Evolutionary conservation across 2,797 vertebrate genomes (phyloP).

Genomic region (Pangasius mekongensis): DNA sequence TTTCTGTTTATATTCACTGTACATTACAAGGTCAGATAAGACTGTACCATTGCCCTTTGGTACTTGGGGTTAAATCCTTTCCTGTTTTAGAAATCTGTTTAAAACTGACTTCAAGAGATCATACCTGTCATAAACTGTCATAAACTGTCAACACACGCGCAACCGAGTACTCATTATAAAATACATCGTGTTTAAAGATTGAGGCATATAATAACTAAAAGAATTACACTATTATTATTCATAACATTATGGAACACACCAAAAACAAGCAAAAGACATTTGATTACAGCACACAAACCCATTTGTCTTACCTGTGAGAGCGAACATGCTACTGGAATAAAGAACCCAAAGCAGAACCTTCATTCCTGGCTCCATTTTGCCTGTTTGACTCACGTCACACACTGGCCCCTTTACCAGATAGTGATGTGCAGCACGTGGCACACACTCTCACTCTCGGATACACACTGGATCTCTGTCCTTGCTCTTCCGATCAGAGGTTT

Average conservation of each 20-base stretch:
- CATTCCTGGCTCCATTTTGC: slow-evolving; percentile 27
- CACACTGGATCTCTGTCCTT: slow-evolving; percentile 3
- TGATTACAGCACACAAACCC: background rate
- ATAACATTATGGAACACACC: background rate
- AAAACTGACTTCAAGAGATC: background rate
- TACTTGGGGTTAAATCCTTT: slow-evolving; percentile 2
- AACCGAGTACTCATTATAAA: background rate
- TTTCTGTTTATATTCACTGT: slow-evolving; percentile 32
- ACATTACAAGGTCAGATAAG: slow-evolving; percentile 39
- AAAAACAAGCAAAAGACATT: background rate
- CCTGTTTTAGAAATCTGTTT: slow-evolving; percentile 20
- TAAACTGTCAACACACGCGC: background rate
- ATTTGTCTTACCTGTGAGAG: slow-evolving; percentile 68
- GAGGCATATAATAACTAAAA: background rate
- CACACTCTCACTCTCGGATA: background rate
- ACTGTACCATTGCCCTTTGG: background rate
- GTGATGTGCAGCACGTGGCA: slow-evolving; percentile 13
- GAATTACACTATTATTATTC: background rate
- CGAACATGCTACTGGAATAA: slow-evolving; percentile 64
- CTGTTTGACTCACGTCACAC: slow-evolving; percentile 50
- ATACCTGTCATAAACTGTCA: background rate
- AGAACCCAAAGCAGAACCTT: slow-evolving; percentile 61
- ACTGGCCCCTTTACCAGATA: slow-evolving; percentile 13
- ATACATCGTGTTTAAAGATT: background rate
- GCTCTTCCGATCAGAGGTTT: slow-evolving; percentile 3